Percentiles rank a stretch among this genome's conserved stretches.
phyloP scores from a whole-genome alignment of 2,797 vertebrate species.

The Bradypodion ventrale region DNA sequence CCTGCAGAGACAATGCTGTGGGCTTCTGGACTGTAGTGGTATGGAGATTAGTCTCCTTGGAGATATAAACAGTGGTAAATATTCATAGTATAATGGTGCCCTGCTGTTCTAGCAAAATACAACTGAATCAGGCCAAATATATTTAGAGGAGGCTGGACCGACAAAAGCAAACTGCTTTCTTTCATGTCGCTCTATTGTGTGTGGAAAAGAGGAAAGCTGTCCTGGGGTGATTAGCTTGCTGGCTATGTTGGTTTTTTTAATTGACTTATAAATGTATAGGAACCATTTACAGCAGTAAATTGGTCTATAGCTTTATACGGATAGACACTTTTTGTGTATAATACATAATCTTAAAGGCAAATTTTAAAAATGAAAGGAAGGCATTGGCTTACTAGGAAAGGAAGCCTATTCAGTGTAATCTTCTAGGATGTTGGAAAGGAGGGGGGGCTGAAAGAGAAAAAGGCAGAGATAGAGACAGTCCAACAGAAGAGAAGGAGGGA shows the following conservation, averaged over 20 bases:
- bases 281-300: conserved; percentile 50
- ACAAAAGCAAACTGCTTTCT: conserved; percentile 55
- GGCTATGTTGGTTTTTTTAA: background rate
- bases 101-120: conserved; percentile 53
- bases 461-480: conserved; percentile 28
- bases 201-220: conserved; percentile 31
- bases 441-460: background rate
- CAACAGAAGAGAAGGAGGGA: conserved; percentile 44
- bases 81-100: conserved; percentile 60
- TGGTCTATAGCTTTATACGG: conserved; percentile 30
- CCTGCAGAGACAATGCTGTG: conserved; percentile 63
- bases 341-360: conserved; percentile 23
- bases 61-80: conserved; percentile 71
- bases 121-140: conserved; percentile 50
- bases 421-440: conserved; percentile 33
- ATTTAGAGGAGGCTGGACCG: conserved; percentile 49
- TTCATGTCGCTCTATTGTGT: conserved; percentile 44
- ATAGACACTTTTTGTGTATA: conserved; percentile 43
- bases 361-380: conserved; percentile 41
- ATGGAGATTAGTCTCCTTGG: conserved; percentile 75
- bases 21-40: conserved; percentile 69
- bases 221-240: conserved; percentile 22
- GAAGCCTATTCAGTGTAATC: conserved; percentile 57
- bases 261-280: conserved; percentile 24
- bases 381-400: conserved; percentile 29